phyloP scores from a whole-genome alignment of 2,797 vertebrate genomes.

The Chelidonichthys spinosus region DNA sequence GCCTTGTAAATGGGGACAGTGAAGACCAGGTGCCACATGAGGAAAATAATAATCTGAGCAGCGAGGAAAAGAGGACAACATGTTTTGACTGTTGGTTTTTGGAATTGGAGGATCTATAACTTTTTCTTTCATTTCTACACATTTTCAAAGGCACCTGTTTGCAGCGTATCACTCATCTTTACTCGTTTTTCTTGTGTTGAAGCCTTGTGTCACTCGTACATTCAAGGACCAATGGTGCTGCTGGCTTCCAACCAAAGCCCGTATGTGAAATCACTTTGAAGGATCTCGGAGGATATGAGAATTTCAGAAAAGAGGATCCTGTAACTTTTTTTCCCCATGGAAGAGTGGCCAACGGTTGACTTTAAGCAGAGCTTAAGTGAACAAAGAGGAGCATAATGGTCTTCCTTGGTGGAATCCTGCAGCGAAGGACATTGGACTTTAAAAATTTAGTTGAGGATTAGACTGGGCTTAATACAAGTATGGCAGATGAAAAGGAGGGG shows the following conservation, averaged over 20 bases:
- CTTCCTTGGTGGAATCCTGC: constrained; percentile 48
- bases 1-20: constrained; percentile 54
- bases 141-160: constrained; percentile 25
- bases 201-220: neutral
- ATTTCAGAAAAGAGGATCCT: constrained; percentile 36
- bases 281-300: constrained; percentile 37
- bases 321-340: constrained; percentile 34
- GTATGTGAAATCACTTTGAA: constrained; percentile 35
- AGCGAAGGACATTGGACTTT: constrained; percentile 50
- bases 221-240: neutral
- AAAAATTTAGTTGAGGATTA: constrained; percentile 63
- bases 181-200: constrained; percentile 1
- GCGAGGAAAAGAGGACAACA: neutral
- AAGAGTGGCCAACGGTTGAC: constrained; percentile 39
- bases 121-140: constrained; percentile 20
- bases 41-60: constrained; percentile 55
- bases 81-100: constrained; percentile 24
- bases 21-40: constrained; percentile 51
- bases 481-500: constrained; percentile 41
- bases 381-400: constrained; percentile 60
- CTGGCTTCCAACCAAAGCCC: constrained; percentile 30
- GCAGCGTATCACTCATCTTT: neutral
- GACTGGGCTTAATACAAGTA: constrained; percentile 53
- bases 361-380: constrained; percentile 57
- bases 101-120: constrained; percentile 18